Conservation (phyloP, 1,140 invertebrate genomes). For the Coptotermes formosanus region DNA sequence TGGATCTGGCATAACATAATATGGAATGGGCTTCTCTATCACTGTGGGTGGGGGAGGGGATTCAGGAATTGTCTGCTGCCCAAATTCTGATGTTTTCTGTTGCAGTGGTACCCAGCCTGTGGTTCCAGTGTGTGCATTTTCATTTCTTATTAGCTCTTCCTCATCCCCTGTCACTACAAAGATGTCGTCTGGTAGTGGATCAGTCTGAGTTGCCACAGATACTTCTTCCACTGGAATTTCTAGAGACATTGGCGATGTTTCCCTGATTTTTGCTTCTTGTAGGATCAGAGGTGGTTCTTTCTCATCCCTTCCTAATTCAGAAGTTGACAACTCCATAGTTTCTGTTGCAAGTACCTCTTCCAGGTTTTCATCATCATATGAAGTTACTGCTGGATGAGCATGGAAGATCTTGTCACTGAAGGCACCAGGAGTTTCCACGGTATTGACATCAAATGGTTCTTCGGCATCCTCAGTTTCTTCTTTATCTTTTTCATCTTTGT, state of each 20-base stretch:
- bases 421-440: constrained; percentile 16
- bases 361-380: not conserved
- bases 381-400: not conserved
- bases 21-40: constrained; percentile 41
- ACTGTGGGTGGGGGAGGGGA: constrained; percentile 29
- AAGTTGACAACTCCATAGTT: not conserved
- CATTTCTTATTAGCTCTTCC: not conserved
- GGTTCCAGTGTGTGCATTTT: constrained; percentile 29
- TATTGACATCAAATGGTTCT: constrained; percentile 25
- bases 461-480: constrained; percentile 9
- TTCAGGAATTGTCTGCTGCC: not conserved
- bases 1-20: constrained; percentile 36
- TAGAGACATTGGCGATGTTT: not conserved
- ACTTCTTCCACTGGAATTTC: constrained; percentile 53
- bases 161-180: constrained; percentile 50
- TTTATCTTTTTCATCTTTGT: constrained; percentile 22
- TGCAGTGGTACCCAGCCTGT: not conserved
- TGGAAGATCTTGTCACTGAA: constrained; percentile 29
- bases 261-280: not conserved
- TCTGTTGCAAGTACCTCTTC: not conserved
- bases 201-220: constrained; percentile 76
- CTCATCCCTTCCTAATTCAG: not conserved
- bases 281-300: not conserved
- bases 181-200: constrained; percentile 74
- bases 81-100: not conserved